Percentiles rank a stretch among this genome's conserved stretches.
Conservation (phyloP, 2,888 invertebrate species). For the Cantharis nigra region DNA sequence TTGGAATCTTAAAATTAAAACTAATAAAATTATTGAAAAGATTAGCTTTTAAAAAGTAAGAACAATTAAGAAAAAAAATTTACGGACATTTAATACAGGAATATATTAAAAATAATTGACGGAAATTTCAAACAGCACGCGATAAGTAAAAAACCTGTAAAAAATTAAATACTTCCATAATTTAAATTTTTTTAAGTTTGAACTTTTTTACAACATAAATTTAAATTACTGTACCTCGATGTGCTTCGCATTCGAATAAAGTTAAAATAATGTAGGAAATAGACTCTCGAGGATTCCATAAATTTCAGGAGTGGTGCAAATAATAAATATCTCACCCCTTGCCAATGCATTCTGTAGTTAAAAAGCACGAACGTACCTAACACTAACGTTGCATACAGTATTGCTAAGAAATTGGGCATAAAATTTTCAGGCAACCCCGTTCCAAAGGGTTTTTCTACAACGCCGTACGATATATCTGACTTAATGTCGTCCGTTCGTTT, state of each 20-base stretch:
- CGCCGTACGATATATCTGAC: constrained; percentile 36
- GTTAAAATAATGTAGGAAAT: constrained; percentile 19
- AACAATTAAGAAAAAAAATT: not conserved
- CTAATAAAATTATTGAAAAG: not conserved
- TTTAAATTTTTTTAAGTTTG: constrained; percentile 1
- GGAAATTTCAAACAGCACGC: constrained; percentile 3
- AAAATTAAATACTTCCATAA: constrained; percentile 2
- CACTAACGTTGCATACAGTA: constrained; percentile 14
- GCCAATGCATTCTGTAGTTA: constrained; percentile 24
- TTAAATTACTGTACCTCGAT: constrained; percentile 2
- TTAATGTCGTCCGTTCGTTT: constrained; percentile 39
- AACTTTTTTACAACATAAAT: constrained; percentile 4
- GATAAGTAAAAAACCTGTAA: not conserved
- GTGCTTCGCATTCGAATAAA: not conserved
- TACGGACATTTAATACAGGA: not conserved
- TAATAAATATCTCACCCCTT: constrained; percentile 24
- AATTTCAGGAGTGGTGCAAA: constrained; percentile 26
- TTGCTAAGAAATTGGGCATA: constrained; percentile 41
- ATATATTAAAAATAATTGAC: constrained; percentile 2
- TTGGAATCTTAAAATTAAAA: not conserved
- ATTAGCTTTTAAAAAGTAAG: not conserved
- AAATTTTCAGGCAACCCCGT: constrained; percentile 37
- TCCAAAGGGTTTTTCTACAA: constrained; percentile 27
- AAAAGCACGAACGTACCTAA: constrained; percentile 18
- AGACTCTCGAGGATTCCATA: constrained; percentile 27